A percentile compares a stretch with the other conserved stretches of the same genome.
These are phyloP conservation scores for Ancistrus triradiatus DNA, from an alignment of 2,113 vertebrate genomes.

Conservation along the genomic window DNA sequence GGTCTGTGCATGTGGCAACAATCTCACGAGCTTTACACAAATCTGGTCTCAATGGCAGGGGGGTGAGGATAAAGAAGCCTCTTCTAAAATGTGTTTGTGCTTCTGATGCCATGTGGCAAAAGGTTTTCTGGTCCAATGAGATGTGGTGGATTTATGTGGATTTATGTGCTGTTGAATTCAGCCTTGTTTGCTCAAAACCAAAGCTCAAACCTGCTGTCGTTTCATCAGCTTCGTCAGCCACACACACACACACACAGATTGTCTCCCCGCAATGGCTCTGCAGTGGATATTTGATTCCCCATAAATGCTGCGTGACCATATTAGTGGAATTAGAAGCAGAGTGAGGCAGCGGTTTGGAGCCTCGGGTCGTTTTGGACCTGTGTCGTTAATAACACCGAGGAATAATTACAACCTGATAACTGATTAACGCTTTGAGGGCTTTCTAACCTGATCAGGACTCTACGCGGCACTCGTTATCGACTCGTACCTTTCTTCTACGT, in stretches of 20 bases:
- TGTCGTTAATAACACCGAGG: conserved; percentile 33
- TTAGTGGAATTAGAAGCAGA: conserved; percentile 44
- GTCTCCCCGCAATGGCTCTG: conserved; percentile 25
- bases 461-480: conserved; percentile 18
- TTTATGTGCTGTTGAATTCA: no score
- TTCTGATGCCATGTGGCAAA: no score
- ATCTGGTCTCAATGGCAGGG: no score
- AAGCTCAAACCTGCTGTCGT: conserved; percentile 23
- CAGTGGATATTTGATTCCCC: conserved; percentile 37
- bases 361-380: conserved; percentile 33
- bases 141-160: not conserved
- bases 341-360: conserved; percentile 29
- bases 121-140: no score
- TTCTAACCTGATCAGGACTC: conserved; percentile 27
- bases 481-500: conserved; percentile 6
- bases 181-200: conserved; percentile 22
- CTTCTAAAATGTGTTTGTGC: no score
- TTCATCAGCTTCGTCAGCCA: conserved; percentile 6
- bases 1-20: no score
- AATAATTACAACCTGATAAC: conserved; percentile 43
- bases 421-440: conserved; percentile 35
- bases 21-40: no score
- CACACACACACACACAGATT: conserved; percentile 5
- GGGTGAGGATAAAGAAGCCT: no score
- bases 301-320: conserved; percentile 38